phyloP scores from a whole-genome alignment of 2,113 vertebrate genomes.

The Malurus elegans region DNA sequence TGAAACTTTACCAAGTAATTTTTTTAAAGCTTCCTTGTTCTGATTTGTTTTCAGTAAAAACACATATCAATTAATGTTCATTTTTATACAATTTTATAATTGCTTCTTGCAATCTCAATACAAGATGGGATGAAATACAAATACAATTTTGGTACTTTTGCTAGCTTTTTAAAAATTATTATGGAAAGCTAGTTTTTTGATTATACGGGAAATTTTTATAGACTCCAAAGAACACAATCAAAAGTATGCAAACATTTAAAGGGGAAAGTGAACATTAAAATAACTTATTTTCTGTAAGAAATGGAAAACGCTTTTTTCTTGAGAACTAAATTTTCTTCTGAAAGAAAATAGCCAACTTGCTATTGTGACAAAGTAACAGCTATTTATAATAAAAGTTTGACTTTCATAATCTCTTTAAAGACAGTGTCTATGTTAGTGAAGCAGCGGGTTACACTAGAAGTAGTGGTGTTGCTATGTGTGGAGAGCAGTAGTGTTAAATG shows the following conservation, averaged over 20 bases:
- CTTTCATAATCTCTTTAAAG: conserved; percentile 27
- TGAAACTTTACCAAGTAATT: neutral
- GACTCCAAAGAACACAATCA: neutral
- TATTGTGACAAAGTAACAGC: conserved; percentile 19
- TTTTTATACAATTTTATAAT: neutral
- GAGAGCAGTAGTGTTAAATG: conserved; percentile 16
- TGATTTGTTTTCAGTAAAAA: neutral
- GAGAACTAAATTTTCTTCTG: conserved; percentile 25
- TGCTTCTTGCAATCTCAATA: neutral
- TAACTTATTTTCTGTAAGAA: neutral
- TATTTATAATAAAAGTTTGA: neutral
- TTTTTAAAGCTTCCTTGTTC: neutral
- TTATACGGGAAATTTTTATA: neutral
- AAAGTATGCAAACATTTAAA: neutral
- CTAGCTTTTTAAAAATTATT: neutral
- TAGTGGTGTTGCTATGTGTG: neutral
- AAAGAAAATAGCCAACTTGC: conserved; percentile 40
- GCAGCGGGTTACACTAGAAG: conserved; percentile 13
- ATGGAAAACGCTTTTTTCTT: conserved; percentile 17
- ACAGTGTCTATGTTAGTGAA: conserved; percentile 4
- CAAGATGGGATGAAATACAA: neutral
- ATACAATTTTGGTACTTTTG: neutral
- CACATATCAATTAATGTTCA: neutral
- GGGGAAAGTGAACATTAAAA: neutral
- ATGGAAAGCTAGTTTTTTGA: neutral